A percentile compares a stretch with the other conserved stretches of the same genome.
These are phyloP conservation scores for Morinoia aosen DNA, from an alignment of 2,888 invertebrate genomes.

Conservation along the genomic window DNA sequence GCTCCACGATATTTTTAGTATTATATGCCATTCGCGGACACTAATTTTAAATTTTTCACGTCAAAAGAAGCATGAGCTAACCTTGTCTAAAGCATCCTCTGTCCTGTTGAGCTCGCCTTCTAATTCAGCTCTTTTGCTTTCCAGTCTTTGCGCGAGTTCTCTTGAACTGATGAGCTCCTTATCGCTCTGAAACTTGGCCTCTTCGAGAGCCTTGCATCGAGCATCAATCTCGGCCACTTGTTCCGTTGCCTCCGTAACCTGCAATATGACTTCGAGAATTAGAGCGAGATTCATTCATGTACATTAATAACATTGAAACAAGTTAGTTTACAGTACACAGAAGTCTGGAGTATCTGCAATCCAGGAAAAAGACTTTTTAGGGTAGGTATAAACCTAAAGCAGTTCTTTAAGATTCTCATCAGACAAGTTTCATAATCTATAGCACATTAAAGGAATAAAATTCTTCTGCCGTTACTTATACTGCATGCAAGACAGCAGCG, in stretches of 20 bases:
- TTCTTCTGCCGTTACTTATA: neutral
- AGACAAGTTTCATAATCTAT: neutral
- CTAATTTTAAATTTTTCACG: neutral
- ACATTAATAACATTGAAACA: no score
- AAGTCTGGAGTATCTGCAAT: no score
- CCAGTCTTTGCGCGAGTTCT: slow-evolving; percentile 60
- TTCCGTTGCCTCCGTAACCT: slow-evolving; percentile 62
- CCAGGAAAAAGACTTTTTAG: no score
- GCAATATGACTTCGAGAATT: neutral
- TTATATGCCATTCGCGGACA: neutral
- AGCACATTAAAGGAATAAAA: neutral
- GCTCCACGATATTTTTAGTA: no score
- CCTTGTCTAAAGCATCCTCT: slow-evolving; percentile 57
- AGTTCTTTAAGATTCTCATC: neutral
- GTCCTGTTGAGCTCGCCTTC: slow-evolving; percentile 60
- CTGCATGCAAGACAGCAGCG: neutral
- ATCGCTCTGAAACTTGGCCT: slow-evolving; percentile 62
- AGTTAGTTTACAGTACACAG: no score
- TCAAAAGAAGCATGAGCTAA: neutral
- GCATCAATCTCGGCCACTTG: slow-evolving; percentile 62
- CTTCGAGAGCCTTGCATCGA: slow-evolving; percentile 60
- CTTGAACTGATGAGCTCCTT: slow-evolving; percentile 58
- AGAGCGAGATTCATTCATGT: no score
- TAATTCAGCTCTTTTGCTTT: slow-evolving; percentile 59
- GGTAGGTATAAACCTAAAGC: no score